A percentile compares a stretch with the other conserved stretches of the same genome.
phyloP scores from a whole-genome alignment of 2,888 invertebrate genomes.

The Labia minor region DNA sequence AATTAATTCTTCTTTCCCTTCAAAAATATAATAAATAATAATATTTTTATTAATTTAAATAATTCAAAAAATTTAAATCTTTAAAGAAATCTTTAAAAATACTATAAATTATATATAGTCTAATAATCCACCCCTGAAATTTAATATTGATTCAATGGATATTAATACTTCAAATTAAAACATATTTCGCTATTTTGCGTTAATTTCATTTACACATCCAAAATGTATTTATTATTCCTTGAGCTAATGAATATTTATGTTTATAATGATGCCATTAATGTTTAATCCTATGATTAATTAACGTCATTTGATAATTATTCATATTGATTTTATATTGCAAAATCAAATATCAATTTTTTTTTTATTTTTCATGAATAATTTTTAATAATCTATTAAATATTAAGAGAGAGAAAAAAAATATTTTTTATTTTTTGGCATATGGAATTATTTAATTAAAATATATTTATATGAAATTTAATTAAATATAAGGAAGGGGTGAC shows the following conservation, averaged over 20 bases:
- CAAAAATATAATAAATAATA: no score
- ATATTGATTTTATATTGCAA: not conserved
- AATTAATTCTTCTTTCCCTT: no score
- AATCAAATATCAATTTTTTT: not conserved
- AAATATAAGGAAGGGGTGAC: not conserved
- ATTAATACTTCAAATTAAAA: not conserved
- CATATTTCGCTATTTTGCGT: not conserved
- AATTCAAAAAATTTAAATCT: no score
- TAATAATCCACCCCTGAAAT: no score
- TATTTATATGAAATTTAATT: constrained; percentile 8
- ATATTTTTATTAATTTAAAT: no score
- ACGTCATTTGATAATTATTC: not conserved
- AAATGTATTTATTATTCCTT: constrained; percentile 13
- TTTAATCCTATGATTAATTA: constrained; percentile 13
- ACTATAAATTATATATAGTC: no score
- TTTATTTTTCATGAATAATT: not conserved
- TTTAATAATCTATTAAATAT: not conserved
- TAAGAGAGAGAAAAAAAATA: not conserved
- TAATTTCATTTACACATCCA: constrained; percentile 8
- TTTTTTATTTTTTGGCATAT: not conserved
- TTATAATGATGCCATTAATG: constrained; percentile 7
- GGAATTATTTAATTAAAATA: not conserved
- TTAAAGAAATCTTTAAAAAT: no score
- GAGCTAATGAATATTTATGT: constrained; percentile 2
- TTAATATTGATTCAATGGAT: no score